Base-by-base conservation (phyloP, 2,888 invertebrate genomes). In the Ophioninae sp. region DNA sequence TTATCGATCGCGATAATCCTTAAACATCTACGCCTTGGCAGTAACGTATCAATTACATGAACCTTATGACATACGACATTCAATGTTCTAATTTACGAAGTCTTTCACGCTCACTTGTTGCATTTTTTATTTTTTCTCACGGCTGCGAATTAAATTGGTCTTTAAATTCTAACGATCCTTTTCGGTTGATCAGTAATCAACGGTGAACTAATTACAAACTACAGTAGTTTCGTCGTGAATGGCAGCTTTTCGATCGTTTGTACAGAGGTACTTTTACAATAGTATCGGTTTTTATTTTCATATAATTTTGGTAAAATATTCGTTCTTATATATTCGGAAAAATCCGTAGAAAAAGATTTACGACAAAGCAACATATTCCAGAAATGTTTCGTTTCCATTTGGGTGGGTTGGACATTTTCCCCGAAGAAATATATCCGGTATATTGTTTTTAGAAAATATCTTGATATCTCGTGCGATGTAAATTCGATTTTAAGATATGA, bases 231-330 rank as follows among this genome's bases (percentile, higher is more conserved):
- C 56, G 50, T 79, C 76, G 72, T 80, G 61, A 44, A 68, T 83
- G 83, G 83, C 83, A 83, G 83, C 72, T 76, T 59, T 7, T 72
- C 10, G 56, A 79, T 80, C 20, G 30, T 76, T 80, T 23, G 76
- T 83, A 83, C 80, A 41, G 37, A 68, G 13, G 68, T 80, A 79
- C 64, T 59, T 82, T 79, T 82, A 82, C 69, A 82, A 79, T 79
- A 41, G 74, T 69, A 37, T 44, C 1, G 21, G 7, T 72, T 75
- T 64, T 56, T 57, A 80, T 61, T 72, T 0, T 44, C 30, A 17
- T 57, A 79, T 30, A 62, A 61, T 30, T 23, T 20, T 17, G 59
- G 59, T 39, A 39, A 20, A 37, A 37, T 7, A n/a, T n/a, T 41
- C 20, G 41, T 20, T 41, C 41, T 67, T 41, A 41, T 7, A 20